Conservation (phyloP, 1,140 invertebrate genomes). For the Episyrphus balteatus region DNA sequence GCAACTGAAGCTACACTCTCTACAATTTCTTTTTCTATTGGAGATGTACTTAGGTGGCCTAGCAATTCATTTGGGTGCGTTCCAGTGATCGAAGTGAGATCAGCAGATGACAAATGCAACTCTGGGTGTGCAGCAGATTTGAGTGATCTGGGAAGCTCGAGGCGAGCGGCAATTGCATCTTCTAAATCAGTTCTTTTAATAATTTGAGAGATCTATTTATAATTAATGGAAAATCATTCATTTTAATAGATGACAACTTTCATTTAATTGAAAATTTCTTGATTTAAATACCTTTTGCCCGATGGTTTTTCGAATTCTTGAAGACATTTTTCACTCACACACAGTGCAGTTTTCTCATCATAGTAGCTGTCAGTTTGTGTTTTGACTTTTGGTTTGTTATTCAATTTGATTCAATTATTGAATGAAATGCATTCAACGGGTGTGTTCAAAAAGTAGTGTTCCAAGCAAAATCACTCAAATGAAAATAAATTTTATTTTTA, state of each 20-base stretch:
- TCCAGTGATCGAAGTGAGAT: constrained; percentile 12
- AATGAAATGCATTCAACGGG: too few species aligned
- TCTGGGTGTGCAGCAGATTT: constrained; percentile 8
- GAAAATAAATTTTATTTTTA: too few species aligned
- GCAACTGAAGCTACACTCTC: constrained; percentile 21
- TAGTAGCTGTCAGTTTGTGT: too few species aligned
- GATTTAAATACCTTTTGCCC: constrained; percentile 20
- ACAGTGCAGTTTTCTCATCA: too few species aligned
- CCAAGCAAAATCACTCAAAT: too few species aligned
- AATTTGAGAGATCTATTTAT: constrained; percentile 3
- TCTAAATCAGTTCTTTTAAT: background rate
- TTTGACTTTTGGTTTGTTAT: too few species aligned
- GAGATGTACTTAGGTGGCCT: constrained; percentile 10
- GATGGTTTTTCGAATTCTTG: constrained; percentile 21
- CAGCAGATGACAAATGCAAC: constrained; percentile 19
- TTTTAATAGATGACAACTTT: background rate
- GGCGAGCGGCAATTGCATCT: constrained; percentile 13
- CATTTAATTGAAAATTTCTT: background rate
- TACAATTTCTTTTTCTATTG: background rate
- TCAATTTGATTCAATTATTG: too few species aligned
- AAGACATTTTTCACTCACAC: constrained; percentile 8
- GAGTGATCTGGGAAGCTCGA: constrained; percentile 18
- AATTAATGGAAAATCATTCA: background rate
- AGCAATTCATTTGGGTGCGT: constrained; percentile 1
- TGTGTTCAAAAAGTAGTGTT: too few species aligned